phyloP scores from a whole-genome alignment of 2,113 vertebrate species.

The Nipponia nippon region DNA sequence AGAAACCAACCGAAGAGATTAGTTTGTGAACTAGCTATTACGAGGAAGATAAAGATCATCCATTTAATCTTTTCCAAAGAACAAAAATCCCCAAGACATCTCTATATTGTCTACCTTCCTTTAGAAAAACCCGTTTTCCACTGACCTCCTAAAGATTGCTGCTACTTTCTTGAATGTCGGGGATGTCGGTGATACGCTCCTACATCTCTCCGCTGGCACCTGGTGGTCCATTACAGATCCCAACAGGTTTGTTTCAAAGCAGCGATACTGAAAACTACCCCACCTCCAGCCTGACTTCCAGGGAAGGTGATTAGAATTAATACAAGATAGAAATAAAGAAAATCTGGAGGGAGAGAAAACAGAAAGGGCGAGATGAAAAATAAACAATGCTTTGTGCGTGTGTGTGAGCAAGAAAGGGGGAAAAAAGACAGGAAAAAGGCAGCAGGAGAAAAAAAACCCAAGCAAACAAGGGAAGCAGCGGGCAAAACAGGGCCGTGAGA shows the following conservation, averaged over 20 bases:
- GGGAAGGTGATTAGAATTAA: neutral
- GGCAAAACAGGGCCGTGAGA: neutral
- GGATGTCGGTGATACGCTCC: neutral
- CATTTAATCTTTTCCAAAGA: neutral
- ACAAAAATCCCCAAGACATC: neutral
- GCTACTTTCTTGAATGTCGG: neutral
- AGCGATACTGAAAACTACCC: neutral
- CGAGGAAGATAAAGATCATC: neutral
- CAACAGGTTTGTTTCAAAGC: neutral
- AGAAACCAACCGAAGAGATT: slow-evolving; percentile 8
- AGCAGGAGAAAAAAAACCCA: neutral
- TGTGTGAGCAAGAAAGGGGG: neutral
- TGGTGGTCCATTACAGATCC: neutral
- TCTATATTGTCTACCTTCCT: neutral
- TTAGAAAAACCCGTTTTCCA: neutral
- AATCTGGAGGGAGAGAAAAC: neutral
- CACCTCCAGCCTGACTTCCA: neutral
- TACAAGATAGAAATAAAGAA: neutral
- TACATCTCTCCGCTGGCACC: neutral
- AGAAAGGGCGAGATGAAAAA: neutral
- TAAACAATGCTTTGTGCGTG: neutral
- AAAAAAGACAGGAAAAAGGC: neutral
- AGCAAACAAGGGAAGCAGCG: neutral
- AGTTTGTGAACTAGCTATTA: neutral
- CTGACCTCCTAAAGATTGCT: neutral